phyloP scores from a whole-genome alignment of 53 echinoderm and acorn worm species.

The Antedon mediterranea region DNA sequence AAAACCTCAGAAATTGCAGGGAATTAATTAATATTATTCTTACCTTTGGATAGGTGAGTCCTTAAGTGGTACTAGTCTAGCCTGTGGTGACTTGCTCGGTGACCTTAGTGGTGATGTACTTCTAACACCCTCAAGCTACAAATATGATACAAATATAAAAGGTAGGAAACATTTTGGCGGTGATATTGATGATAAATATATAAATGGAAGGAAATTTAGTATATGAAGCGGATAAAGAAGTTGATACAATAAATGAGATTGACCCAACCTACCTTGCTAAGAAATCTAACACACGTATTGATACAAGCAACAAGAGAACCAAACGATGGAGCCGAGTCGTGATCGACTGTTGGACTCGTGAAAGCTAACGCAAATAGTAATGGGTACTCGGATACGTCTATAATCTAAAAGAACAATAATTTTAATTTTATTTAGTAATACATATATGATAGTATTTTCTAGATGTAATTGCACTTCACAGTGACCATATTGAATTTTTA shows the following conservation, averaged over 20 bases:
- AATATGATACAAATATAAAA: too few relatives aligned
- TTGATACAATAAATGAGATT: neutral
- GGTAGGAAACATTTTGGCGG: too few relatives aligned
- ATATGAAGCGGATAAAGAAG: too few relatives aligned
- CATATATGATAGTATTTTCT: too few relatives aligned
- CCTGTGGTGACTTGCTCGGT: conserved; percentile 5
- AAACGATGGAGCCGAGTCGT: conserved; percentile 55
- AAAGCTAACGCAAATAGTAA: conserved; percentile 62
- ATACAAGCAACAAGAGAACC: conserved; percentile 76
- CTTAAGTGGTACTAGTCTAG: neutral
- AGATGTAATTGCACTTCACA: too few relatives aligned
- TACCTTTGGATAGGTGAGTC: conserved; percentile 9
- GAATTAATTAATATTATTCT: neutral
- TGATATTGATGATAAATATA: too few relatives aligned
- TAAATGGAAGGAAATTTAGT: too few relatives aligned
- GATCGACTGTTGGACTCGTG: conserved; percentile 64
- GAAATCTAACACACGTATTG: conserved; percentile 69
- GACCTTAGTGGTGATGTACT: conserved; percentile 1
- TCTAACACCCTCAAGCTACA: conserved; percentile 2
- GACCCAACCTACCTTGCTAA: conserved; percentile 65
- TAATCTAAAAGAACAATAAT: conserved; percentile 28
- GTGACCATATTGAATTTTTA: too few relatives aligned
- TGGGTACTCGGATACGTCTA: conserved; percentile 65
- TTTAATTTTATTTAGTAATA: too few relatives aligned
- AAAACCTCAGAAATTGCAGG: neutral